Conservation (phyloP, 2,888 invertebrate species). For the Mimumesa dahlbomi region DNA sequence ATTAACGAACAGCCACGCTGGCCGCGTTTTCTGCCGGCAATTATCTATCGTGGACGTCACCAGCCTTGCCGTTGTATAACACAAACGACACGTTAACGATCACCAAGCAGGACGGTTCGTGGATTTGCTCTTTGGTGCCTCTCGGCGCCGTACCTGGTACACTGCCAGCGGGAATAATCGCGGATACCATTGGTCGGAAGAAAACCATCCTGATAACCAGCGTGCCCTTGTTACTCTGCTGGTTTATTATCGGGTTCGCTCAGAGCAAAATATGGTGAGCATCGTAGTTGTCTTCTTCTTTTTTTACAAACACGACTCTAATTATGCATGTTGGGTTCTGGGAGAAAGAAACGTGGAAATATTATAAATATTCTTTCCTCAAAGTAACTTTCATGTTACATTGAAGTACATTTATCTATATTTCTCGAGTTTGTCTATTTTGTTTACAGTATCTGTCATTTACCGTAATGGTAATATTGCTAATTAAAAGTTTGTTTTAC, state of each 20-base stretch:
- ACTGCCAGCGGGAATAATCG: constrained; percentile 85
- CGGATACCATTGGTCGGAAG: constrained; percentile 79
- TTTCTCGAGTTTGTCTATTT: too few relatives aligned
- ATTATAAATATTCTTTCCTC: too few relatives aligned
- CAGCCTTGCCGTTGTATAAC: constrained; percentile 80
- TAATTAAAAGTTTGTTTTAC: too few relatives aligned
- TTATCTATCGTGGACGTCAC: constrained; percentile 83
- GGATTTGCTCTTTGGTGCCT: constrained; percentile 87
- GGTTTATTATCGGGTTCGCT: constrained; percentile 82
- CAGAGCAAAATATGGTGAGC: constrained; percentile 82
- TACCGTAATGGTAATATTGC: too few relatives aligned
- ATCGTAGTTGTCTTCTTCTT: too few relatives aligned
- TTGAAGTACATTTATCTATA: too few relatives aligned
- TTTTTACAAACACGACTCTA: too few relatives aligned
- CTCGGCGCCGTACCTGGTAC: constrained; percentile 86
- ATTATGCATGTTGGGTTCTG: too few relatives aligned
- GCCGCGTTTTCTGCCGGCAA: constrained; percentile 83
- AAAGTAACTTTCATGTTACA: too few relatives aligned
- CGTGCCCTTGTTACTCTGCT: constrained; percentile 62
- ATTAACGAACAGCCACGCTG: constrained; percentile 81
- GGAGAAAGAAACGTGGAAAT: too few relatives aligned
- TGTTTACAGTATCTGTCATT: too few relatives aligned
- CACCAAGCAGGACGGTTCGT: constrained; percentile 83
- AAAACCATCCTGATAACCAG: constrained; percentile 64
- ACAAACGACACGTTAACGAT: constrained; percentile 65